Evolutionary conservation across 2,797 vertebrate genomes (phyloP).

Genomic region (Meriones psammophilus): DNA sequence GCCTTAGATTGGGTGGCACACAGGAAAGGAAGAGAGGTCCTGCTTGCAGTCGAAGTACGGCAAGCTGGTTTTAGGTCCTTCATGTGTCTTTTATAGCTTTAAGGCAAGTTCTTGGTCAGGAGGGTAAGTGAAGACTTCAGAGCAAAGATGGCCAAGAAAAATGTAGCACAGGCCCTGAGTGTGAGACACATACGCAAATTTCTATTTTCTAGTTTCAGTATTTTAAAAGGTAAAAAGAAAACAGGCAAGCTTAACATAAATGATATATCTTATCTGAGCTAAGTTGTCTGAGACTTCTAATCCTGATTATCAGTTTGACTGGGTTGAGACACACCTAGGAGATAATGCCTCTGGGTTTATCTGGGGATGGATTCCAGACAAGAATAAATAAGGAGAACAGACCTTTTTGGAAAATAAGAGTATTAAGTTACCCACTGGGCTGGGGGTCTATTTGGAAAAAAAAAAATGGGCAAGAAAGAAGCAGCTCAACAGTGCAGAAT

Average conservation of each 20-base stretch:
- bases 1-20: neutral
- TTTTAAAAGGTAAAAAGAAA: constrained; percentile 50
- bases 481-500: neutral
- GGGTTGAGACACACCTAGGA: neutral
- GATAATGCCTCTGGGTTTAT: neutral
- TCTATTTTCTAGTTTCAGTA: neutral
- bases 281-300: neutral
- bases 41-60: neutral
- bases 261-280: constrained; percentile 1
- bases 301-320: neutral
- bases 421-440: neutral
- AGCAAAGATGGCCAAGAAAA: neutral
- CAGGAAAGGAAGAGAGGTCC: neutral
- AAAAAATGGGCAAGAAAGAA: too few relatives aligned
- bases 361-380: neutral
- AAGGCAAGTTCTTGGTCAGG: neutral
- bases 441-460: too few relatives aligned
- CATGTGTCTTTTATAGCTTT: neutral
- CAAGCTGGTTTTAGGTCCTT: neutral
- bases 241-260: constrained; percentile 1
- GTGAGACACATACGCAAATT: neutral
- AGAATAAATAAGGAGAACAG: neutral
- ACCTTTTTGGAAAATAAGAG: neutral
- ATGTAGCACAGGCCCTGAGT: neutral
- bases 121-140: neutral